phyloP scores from a whole-genome alignment of 2,797 vertebrate species.

The Halcyon smyrnensis region DNA sequence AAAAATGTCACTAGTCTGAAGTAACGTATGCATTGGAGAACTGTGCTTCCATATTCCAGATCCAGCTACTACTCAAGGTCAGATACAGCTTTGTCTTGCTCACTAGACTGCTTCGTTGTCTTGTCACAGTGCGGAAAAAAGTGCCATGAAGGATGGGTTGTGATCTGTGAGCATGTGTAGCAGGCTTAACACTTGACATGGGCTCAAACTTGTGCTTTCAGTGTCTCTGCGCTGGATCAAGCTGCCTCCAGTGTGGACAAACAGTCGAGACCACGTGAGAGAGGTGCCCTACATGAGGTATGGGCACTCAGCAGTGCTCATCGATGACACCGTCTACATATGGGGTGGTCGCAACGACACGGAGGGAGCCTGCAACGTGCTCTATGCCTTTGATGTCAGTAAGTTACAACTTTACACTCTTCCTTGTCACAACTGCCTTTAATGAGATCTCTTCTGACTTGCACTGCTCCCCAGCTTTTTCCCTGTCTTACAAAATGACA shows the following conservation, averaged over 20 bases:
- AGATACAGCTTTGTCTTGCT: background rate
- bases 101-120: background rate
- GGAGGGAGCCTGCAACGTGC: conserved; percentile 96
- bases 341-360: conserved; percentile 99
- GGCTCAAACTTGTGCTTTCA: conserved; percentile 68
- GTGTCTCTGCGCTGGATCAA: conserved; percentile 98
- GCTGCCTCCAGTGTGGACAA: conserved; percentile 89
- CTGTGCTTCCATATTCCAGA: background rate
- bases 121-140: background rate
- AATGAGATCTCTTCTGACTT: background rate
- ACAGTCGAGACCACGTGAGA: conserved; percentile 85
- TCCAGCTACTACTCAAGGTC: background rate
- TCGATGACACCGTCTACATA: conserved; percentile 95
- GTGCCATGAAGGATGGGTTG: fast-evolving
- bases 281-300: conserved; percentile 99
- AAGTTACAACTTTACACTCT: conserved; percentile 73
- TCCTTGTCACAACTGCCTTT: background rate
- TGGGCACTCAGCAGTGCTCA: conserved; percentile 95
- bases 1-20: background rate
- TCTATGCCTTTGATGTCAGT: conserved; percentile 97
- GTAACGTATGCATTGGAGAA: background rate
- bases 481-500: no score
- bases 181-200: background rate
- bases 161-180: background rate
- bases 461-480: background rate